These are phyloP conservation scores for Eristalinus aeneus DNA, from an alignment of 2,888 invertebrate species.

Conservation along the genomic window DNA sequence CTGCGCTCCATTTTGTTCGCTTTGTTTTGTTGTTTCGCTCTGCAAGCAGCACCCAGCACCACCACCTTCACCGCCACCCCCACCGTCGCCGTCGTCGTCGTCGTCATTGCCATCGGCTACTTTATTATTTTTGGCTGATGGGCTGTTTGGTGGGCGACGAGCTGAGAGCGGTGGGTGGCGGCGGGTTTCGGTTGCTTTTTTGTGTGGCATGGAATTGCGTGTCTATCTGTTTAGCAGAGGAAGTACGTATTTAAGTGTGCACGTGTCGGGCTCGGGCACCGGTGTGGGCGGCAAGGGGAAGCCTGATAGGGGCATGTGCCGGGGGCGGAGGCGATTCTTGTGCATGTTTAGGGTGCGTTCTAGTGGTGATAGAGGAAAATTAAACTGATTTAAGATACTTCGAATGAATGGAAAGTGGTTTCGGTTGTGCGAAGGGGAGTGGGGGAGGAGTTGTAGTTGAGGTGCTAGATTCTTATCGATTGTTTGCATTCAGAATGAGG, in stretches of 20 bases:
- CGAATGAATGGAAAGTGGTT: conserved; percentile 48
- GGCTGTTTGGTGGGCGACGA: not conserved
- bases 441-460: not conserved
- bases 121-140: conserved; percentile 59
- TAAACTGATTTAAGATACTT: conserved; percentile 52
- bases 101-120: conserved; percentile 63
- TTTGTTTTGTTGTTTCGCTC: conserved; percentile 6
- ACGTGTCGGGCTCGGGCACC: conserved; percentile 24
- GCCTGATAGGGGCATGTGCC: not conserved
- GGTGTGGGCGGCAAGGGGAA: not conserved
- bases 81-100: not conserved
- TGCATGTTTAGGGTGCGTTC: conserved; percentile 58
- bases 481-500: conserved; percentile 27
- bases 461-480: conserved; percentile 16
- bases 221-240: conserved; percentile 60
- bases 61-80: not conserved
- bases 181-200: not conserved
- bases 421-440: not conserved
- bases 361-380: conserved; percentile 41
- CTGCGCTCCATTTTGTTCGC: not conserved
- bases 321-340: conserved; percentile 18
- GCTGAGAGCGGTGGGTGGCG: conserved; percentile 5
- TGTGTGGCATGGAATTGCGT: conserved; percentile 44
- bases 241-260: conserved; percentile 60
- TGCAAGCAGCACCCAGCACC: not conserved